These are phyloP conservation scores for Atlantisia rogersi DNA, from an alignment of 2,113 vertebrate genomes.

Conservation along the genomic window DNA sequence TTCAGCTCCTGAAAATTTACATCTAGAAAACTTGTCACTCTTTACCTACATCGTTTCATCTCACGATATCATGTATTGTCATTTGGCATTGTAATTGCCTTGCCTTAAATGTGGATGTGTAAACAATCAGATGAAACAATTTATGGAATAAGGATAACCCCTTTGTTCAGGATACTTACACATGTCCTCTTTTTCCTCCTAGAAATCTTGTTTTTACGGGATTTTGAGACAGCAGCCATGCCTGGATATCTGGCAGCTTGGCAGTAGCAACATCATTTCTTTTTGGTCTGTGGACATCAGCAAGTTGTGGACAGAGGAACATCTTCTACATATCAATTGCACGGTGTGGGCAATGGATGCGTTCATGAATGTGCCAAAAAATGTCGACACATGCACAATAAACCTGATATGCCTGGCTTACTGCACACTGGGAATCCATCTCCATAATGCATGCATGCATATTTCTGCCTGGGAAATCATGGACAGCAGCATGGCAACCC, in stretches of 20 bases:
- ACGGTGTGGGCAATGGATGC: not conserved
- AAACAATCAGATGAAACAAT: not conserved
- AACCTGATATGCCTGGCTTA: slow-evolving; percentile 62
- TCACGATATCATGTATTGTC: not conserved
- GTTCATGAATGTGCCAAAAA: slow-evolving; percentile 54
- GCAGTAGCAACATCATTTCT: not conserved
- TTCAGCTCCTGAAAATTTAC: not conserved
- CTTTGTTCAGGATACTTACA: not conserved
- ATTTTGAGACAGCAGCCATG: not conserved
- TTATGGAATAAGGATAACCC: not conserved
- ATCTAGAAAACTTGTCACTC: not conserved
- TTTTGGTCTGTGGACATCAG: not conserved
- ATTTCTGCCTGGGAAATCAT: slow-evolving; percentile 68
- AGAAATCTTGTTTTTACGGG: not conserved
- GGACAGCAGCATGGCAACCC: slow-evolving; percentile 61
- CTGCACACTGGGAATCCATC: slow-evolving; percentile 67
- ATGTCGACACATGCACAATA: slow-evolving; percentile 49
- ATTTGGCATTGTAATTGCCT: not conserved
- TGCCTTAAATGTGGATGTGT: not conserved
- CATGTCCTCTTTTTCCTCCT: not conserved
- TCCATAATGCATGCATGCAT: slow-evolving; percentile 62
- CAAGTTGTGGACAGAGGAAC: not conserved
- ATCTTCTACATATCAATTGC: not conserved
- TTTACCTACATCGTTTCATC: not conserved
- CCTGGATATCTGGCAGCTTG: not conserved